Conservation (phyloP, 2,797 vertebrate species). For the Acanthurus leucopareius region DNA sequence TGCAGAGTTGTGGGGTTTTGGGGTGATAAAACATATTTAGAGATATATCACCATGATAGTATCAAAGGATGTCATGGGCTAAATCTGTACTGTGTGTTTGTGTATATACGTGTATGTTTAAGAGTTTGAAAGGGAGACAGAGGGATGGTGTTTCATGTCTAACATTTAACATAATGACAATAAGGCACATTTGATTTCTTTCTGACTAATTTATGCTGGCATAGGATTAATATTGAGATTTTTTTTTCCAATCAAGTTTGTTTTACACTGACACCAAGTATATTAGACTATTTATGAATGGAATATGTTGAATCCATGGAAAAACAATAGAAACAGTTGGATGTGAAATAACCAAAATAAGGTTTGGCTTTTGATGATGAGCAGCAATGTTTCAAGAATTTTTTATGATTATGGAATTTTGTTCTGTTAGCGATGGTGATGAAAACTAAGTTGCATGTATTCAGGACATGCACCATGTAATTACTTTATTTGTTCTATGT, state of each 20-base stretch:
- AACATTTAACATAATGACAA: constrained; percentile 35
- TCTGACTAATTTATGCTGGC: background rate
- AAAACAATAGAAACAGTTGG: background rate
- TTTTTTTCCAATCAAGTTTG: background rate
- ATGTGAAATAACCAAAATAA: constrained; percentile 1
- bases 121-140: background rate
- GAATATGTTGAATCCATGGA: background rate
- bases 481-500: constrained; percentile 1
- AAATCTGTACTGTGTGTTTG: background rate
- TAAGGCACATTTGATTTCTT: background rate
- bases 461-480: background rate
- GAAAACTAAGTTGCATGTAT: background rate
- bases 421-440: background rate
- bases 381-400: background rate
- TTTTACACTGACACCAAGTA: background rate
- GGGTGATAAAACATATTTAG: constrained; percentile 14
- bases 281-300: constrained; percentile 12
- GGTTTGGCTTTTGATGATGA: constrained; percentile 8
- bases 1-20: background rate
- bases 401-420: background rate
- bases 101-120: background rate
- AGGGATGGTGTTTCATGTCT: constrained; percentile 5
- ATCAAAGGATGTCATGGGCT: background rate
- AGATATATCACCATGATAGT: constrained; percentile 4
- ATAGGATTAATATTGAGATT: background rate